These are phyloP conservation scores for Anableps anableps DNA, from an alignment of 2,797 vertebrate species.

Conservation along the genomic window DNA sequence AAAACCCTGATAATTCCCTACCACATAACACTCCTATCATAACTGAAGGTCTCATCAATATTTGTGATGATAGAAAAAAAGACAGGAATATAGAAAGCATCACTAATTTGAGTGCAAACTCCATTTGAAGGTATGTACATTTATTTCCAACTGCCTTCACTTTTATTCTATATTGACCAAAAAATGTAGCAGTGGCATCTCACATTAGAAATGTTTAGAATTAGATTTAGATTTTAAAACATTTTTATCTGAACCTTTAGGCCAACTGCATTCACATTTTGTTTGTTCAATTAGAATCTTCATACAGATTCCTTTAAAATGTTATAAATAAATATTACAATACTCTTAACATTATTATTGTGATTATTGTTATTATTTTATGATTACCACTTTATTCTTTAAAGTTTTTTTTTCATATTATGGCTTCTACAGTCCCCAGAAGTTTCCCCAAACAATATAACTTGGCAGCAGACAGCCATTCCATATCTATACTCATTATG, in stretches of 20 bases:
- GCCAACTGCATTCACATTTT: not conserved
- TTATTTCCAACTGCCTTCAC: not conserved
- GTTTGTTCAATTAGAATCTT: no score
- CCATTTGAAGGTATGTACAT: not conserved
- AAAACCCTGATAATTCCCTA: not conserved
- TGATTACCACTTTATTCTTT: not conserved
- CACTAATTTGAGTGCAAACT: conserved; percentile 44
- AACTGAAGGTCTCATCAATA: conserved; percentile 51
- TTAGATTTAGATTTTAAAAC: not conserved
- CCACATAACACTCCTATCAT: not conserved
- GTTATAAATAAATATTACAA: no score
- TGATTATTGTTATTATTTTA: not conserved
- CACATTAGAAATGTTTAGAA: not conserved
- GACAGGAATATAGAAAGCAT: conserved; percentile 27
- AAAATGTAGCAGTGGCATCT: not conserved
- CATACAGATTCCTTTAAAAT: no score
- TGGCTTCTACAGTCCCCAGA: conserved; percentile 3
- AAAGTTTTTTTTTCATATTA: no score
- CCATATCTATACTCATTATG: not conserved
- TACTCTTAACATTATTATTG: no score
- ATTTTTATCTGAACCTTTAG: not conserved
- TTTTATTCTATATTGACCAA: not conserved
- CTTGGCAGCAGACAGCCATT: conserved; percentile 22
- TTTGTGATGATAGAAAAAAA: conserved; percentile 50
- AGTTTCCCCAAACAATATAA: conserved; percentile 14